These are phyloP conservation scores for Drosophila trapezifrons DNA, from an alignment of 1,140 invertebrate species.

Conservation along the genomic window DNA sequence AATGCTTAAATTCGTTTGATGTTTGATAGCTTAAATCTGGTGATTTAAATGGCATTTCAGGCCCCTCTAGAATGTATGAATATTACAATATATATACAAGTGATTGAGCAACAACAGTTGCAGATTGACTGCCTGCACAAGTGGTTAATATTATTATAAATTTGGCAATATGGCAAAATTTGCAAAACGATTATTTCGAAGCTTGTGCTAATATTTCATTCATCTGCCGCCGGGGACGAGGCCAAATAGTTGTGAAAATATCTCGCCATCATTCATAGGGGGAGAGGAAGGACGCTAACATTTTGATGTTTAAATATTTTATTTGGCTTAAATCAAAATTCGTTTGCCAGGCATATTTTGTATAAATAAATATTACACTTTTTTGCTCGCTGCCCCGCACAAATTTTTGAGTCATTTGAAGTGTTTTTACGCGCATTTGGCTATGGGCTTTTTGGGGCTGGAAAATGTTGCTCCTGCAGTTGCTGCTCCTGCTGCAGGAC, in stretches of 20 bases:
- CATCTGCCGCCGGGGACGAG: background rate
- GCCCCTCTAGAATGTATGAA: background rate
- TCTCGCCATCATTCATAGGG: constrained; percentile 27
- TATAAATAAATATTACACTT: constrained; percentile 31
- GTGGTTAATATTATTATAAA: constrained; percentile 16
- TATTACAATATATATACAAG: background rate
- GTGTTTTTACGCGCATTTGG: constrained; percentile 69
- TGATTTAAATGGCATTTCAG: background rate
- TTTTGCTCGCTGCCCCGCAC: constrained; percentile 20
- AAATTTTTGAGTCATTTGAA: constrained; percentile 68
- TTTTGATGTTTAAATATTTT: constrained; percentile 40
- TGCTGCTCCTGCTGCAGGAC: constrained; percentile 17
- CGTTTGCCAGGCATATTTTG: constrained; percentile 16
- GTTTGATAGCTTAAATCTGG: background rate
- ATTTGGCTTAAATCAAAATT: constrained; percentile 54
- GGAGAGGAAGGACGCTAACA: constrained; percentile 15
- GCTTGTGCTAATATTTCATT: constrained; percentile 40
- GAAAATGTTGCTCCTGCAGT: constrained; percentile 32
- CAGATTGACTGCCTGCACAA: constrained; percentile 9
- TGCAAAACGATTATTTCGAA: constrained; percentile 21
- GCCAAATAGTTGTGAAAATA: constrained; percentile 41
- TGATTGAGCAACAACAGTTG: background rate
- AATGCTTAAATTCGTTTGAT: background rate
- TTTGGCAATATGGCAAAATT: constrained; percentile 8
- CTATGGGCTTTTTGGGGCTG: constrained; percentile 16